A percentile compares a stretch with the other conserved stretches of the same genome.
phyloP scores from a whole-genome alignment of 2,113 vertebrate genomes.

The Kobus ellipsiprymnus region DNA sequence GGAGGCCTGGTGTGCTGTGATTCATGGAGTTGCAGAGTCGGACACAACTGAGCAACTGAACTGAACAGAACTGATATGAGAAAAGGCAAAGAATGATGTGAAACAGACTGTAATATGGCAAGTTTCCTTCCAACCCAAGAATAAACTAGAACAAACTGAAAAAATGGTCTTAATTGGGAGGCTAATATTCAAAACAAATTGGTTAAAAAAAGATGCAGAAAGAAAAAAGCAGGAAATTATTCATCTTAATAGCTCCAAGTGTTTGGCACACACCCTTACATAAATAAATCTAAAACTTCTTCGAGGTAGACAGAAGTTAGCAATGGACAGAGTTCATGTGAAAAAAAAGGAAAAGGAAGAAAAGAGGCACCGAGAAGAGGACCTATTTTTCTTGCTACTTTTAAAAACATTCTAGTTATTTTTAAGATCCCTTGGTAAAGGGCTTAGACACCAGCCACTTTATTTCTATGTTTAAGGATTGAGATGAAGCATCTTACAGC shows the following conservation, averaged over 20 bases:
- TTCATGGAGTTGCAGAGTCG: no score
- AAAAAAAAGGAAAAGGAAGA: not conserved
- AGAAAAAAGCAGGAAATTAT: not conserved
- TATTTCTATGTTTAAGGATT: not conserved
- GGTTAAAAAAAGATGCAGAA: not conserved
- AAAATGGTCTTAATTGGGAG: not conserved
- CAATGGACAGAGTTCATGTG: not conserved
- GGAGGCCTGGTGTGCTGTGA: no score
- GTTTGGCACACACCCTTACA: not conserved
- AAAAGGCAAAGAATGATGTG: not conserved
- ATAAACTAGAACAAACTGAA: not conserved
- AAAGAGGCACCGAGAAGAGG: not conserved
- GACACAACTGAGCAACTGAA: no score
- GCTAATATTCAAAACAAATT: not conserved
- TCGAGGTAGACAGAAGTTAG: constrained; percentile 31
- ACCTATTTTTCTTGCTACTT: not conserved
- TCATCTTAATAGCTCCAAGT: not conserved
- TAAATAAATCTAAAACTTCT: not conserved
- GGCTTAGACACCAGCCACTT: not conserved
- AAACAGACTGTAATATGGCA: not conserved
- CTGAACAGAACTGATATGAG: no score
- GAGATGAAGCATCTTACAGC: not conserved
- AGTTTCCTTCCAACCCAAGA: not conserved
- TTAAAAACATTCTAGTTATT: not conserved
- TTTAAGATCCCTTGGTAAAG: not conserved